Conservation (phyloP, 2,113 vertebrate genomes). For the Pycnonotus jocosus region DNA sequence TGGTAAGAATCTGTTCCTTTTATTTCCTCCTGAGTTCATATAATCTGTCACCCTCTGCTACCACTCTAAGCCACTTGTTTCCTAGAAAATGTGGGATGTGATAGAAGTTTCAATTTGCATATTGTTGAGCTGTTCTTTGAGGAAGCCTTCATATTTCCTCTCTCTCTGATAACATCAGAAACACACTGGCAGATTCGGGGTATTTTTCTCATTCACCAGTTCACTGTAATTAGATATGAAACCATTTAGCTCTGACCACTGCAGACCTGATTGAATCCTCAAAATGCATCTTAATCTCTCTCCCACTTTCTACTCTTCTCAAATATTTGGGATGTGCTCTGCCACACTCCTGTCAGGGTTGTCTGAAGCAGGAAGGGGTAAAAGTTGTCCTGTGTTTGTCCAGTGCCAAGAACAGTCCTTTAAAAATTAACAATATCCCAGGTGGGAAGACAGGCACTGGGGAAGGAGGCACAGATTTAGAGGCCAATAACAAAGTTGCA, state of each 20-base stretch:
- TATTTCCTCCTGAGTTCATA: not conserved
- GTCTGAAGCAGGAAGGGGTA: not conserved
- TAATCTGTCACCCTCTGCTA: not conserved
- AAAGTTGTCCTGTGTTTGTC: not conserved
- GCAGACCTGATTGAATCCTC: not conserved
- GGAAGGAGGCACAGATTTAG: not conserved
- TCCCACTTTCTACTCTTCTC: not conserved
- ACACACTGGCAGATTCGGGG: not conserved
- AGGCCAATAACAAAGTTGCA: not conserved
- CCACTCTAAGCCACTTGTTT: not conserved
- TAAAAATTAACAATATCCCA: not conserved
- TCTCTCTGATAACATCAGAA: not conserved
- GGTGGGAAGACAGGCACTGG: not conserved
- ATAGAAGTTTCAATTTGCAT: not conserved
- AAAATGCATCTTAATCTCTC: not conserved
- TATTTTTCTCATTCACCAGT: not conserved
- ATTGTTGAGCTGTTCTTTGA: not conserved
- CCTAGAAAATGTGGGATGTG: slow-evolving; percentile 14
- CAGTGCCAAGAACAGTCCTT: not conserved
- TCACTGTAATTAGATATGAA: not conserved
- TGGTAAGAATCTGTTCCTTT: not conserved
- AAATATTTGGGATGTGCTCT: not conserved
- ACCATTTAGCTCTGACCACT: not conserved
- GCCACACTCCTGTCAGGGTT: not conserved
- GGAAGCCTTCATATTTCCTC: not conserved